phyloP scores from a whole-genome alignment of 2,888 invertebrate species.

The Hesperia comma region DNA sequence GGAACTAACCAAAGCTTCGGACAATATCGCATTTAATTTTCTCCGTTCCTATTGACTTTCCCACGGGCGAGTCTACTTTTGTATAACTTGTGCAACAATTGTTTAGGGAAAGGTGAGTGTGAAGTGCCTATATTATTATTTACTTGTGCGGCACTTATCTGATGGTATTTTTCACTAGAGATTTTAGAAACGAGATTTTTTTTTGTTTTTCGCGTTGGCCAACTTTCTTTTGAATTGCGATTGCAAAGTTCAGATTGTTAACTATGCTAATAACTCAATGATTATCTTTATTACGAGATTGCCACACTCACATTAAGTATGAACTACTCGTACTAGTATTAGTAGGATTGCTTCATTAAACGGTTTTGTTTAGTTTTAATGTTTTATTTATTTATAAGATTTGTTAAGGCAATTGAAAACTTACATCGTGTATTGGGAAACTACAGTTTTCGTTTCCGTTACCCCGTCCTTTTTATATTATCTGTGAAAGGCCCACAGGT shows the following conservation, averaged over 20 bases:
- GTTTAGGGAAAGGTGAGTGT: conserved; percentile 68
- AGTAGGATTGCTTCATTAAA: too few relatives aligned
- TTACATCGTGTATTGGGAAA: too few relatives aligned
- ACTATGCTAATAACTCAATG: conserved; percentile 1
- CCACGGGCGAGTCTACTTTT: conserved; percentile 56
- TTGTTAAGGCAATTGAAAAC: too few relatives aligned
- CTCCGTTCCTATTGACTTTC: conserved; percentile 53
- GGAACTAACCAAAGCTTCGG: conserved; percentile 43
- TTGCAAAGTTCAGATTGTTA: conserved; percentile 8
- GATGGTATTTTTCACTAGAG: conserved; percentile 23
- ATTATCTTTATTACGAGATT: background rate
- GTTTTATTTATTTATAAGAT: too few relatives aligned
- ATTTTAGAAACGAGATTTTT: background rate
- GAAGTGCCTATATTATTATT: conserved; percentile 49
- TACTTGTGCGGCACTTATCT: conserved; percentile 19
- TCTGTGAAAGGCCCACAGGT: too few relatives aligned
- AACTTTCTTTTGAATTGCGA: conserved; percentile 16
- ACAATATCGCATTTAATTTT: conserved; percentile 58
- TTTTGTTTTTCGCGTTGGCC: conserved; percentile 1
- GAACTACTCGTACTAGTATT: too few relatives aligned
- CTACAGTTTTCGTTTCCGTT: too few relatives aligned
- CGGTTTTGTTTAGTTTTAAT: too few relatives aligned
- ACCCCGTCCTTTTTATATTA: too few relatives aligned
- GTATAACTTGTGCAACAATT: conserved; percentile 62
- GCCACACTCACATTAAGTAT: too few relatives aligned